Percentiles rank a stretch among this genome's conserved stretches.
These are phyloP conservation scores for Chalcis sispes DNA, from an alignment of 2,888 invertebrate species.

Conservation along the genomic window DNA sequence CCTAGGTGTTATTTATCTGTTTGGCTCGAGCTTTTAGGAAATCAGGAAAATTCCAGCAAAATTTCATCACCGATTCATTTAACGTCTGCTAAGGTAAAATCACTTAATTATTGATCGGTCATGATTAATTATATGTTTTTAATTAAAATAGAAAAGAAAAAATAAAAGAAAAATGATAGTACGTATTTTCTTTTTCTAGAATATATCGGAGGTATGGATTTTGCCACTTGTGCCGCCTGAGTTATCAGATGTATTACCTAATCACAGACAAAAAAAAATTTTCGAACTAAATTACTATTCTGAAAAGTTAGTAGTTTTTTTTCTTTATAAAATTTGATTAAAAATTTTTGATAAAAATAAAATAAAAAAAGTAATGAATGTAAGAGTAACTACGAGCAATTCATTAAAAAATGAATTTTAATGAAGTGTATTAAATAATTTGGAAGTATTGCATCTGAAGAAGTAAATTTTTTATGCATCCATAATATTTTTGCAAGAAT, in stretches of 20 bases:
- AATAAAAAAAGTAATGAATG: too few species aligned
- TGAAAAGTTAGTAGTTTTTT: slow-evolving; percentile 28
- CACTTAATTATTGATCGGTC: background rate
- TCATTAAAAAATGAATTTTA: too few species aligned
- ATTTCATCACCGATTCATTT: background rate
- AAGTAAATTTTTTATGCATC: too few species aligned
- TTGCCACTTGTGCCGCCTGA: slow-evolving; percentile 80
- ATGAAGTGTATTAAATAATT: too few species aligned
- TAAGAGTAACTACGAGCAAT: too few species aligned
- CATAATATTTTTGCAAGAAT: too few species aligned
- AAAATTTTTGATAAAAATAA: too few species aligned
- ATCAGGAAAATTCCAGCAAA: slow-evolving; percentile 61
- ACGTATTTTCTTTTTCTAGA: slow-evolving; percentile 71
- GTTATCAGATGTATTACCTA: slow-evolving; percentile 80
- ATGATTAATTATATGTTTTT: background rate
- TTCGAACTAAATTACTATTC: slow-evolving; percentile 69
- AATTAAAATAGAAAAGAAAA: too few species aligned
- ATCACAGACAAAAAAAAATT: slow-evolving; percentile 76
- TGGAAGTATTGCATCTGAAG: too few species aligned
- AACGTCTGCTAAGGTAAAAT: slow-evolving; percentile 1
- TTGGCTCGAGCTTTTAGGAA: slow-evolving; percentile 76
- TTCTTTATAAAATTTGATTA: background rate
- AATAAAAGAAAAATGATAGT: too few species aligned
- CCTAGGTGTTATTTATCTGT: slow-evolving; percentile 76
- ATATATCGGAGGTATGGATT: slow-evolving; percentile 79